Conservation (phyloP, 2,797 vertebrate genomes). For the Phrynocephalus forsythii region DNA sequence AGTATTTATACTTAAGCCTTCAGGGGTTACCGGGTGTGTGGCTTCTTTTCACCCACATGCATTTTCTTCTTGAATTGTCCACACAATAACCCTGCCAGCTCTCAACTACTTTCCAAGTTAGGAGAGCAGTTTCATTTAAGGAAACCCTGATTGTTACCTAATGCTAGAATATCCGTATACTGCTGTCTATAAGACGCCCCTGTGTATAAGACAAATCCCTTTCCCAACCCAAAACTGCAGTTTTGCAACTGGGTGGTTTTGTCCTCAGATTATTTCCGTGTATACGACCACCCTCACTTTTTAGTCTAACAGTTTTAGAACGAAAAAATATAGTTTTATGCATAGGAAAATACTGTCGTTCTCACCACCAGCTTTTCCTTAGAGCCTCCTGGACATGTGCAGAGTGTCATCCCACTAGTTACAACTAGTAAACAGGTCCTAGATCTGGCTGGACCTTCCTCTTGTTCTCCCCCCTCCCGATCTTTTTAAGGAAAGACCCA, state of each 20-base stretch:
- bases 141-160: too few species aligned
- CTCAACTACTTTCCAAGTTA: background rate
- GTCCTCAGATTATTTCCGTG: too few species aligned
- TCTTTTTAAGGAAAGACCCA: background rate
- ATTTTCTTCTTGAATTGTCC: slow-evolving; percentile 54
- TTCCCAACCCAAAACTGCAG: too few species aligned
- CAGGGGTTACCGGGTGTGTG: background rate
- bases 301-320: too few species aligned
- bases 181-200: too few species aligned
- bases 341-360: background rate
- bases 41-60: background rate
- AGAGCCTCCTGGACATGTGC: background rate
- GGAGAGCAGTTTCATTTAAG: background rate
- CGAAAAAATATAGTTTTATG: too few species aligned
- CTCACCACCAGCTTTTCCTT: background rate
- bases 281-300: too few species aligned
- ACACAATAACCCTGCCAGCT: slow-evolving; percentile 18
- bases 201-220: too few species aligned
- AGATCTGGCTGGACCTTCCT: too few species aligned
- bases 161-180: background rate
- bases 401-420: background rate
- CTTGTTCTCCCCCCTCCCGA: background rate
- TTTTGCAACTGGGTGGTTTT: too few species aligned
- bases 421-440: background rate
- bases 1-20: slow-evolving; percentile 41